Evolutionary conservation across 1,140 invertebrate species (phyloP).

Genomic region (Pseudomyrmex concolor): DNA sequence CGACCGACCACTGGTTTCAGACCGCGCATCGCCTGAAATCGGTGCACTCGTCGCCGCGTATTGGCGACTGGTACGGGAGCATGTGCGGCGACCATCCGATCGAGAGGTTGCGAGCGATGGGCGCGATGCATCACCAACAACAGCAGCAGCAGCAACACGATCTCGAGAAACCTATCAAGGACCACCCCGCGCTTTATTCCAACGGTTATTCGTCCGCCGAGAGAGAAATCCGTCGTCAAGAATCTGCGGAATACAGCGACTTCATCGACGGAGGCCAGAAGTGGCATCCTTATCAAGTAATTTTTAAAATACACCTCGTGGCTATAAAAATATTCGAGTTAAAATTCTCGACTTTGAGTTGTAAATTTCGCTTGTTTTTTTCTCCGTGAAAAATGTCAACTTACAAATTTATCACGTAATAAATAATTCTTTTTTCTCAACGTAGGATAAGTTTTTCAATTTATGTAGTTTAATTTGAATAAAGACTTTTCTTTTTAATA

Average conservation of each 20-base stretch:
- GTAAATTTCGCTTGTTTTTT: background rate
- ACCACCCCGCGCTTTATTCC: conserved; percentile 56
- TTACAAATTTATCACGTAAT: too few species aligned
- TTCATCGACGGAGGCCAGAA: conserved; percentile 80
- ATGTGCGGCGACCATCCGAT: conserved; percentile 60
- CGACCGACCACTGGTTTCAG: conserved; percentile 81
- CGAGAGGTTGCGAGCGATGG: conserved; percentile 78
- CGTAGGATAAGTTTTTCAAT: background rate
- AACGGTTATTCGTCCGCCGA: conserved; percentile 70
- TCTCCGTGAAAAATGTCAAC: background rate
- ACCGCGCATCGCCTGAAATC: conserved; percentile 79
- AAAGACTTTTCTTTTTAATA: background rate
- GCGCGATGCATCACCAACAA: conserved; percentile 73
- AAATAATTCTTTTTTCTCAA: background rate
- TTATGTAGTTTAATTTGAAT: background rate
- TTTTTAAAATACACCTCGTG: background rate
- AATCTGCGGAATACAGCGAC: conserved; percentile 75
- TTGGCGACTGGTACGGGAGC: conserved; percentile 68
- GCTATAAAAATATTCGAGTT: background rate
- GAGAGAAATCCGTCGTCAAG: conserved; percentile 65
- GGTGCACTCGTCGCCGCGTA: conserved; percentile 81
- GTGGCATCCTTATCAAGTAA: conserved; percentile 84
- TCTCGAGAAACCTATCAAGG: conserved; percentile 76
- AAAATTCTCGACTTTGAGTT: background rate
- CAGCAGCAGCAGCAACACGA: conserved; percentile 71